A percentile compares a stretch with the other conserved stretches of the same genome.
Conservation (phyloP, 2,797 vertebrate species). For the Epinephelus awoara region DNA sequence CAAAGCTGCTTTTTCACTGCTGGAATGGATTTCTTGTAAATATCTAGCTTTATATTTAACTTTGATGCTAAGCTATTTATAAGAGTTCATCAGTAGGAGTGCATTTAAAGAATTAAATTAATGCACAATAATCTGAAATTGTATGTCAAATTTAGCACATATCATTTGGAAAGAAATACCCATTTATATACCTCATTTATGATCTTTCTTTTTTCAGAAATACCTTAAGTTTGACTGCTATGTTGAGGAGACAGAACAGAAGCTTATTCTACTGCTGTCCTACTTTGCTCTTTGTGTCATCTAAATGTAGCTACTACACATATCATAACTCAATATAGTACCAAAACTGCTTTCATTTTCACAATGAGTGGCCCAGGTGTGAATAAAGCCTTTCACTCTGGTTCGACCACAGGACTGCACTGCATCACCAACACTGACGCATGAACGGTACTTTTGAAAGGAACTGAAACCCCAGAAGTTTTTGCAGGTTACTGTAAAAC, state of each 20-base stretch:
- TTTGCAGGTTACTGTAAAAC: constrained; percentile 38
- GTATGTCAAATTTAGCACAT: background rate
- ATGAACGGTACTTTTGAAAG: background rate
- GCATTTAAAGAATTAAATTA: background rate
- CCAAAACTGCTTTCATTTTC: constrained; percentile 15
- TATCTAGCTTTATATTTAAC: background rate
- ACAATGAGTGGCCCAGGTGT: background rate
- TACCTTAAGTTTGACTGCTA: background rate
- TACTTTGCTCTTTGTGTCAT: background rate
- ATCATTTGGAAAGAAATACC: background rate
- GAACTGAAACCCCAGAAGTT: constrained; percentile 55
- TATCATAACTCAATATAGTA: too few species aligned
- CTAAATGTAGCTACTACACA: background rate
- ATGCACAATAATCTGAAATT: background rate
- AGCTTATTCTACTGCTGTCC: background rate
- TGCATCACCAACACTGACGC: background rate
- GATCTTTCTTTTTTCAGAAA: constrained; percentile 1
- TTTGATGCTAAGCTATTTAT: background rate
- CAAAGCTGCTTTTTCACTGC: background rate
- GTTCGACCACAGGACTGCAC: constrained; percentile 24
- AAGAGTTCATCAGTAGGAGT: background rate
- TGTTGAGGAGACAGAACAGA: background rate
- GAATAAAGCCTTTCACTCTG: constrained; percentile 15
- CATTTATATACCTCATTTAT: background rate
- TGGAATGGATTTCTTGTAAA: background rate